phyloP scores from a whole-genome alignment of 2,888 invertebrate species.

The Colletes collaris region DNA sequence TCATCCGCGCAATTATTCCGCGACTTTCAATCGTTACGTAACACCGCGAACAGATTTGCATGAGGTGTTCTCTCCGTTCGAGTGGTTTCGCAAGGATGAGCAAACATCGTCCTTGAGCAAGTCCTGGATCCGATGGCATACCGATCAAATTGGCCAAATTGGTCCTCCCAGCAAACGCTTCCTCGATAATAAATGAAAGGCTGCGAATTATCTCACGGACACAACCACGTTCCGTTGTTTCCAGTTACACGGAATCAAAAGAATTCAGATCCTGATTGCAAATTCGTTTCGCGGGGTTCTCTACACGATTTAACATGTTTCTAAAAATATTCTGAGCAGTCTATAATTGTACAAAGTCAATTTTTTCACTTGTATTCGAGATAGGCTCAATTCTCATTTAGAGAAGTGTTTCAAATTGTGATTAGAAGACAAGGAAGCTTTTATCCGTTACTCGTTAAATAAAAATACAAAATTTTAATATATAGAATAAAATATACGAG shows the following conservation, averaged over 20 bases:
- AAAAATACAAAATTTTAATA: no score
- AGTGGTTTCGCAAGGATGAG: slow-evolving; percentile 31
- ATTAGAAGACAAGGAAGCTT: no score
- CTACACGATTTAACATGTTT: no score
- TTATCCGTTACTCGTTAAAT: no score
- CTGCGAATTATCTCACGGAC: background rate
- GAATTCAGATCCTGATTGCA: background rate
- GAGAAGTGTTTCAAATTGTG: no score
- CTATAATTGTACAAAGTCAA: no score
- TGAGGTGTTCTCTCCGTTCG: slow-evolving; percentile 1
- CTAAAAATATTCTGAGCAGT: no score
- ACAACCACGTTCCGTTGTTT: no score
- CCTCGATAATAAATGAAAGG: background rate
- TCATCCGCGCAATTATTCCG: slow-evolving; percentile 55
- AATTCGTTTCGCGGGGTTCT: background rate
- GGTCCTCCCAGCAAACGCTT: background rate
- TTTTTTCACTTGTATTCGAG: no score
- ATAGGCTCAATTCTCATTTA: no score
- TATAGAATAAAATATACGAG: no score
- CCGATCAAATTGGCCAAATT: slow-evolving; percentile 41
- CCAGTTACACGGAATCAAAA: no score
- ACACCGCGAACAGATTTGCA: slow-evolving; percentile 27
- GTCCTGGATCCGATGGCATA: slow-evolving; percentile 32
- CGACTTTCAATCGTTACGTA: slow-evolving; percentile 41
- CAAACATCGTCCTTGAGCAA: slow-evolving; percentile 16